Conservation (phyloP, 1,140 invertebrate genomes). For the Carposina sasakii region DNA sequence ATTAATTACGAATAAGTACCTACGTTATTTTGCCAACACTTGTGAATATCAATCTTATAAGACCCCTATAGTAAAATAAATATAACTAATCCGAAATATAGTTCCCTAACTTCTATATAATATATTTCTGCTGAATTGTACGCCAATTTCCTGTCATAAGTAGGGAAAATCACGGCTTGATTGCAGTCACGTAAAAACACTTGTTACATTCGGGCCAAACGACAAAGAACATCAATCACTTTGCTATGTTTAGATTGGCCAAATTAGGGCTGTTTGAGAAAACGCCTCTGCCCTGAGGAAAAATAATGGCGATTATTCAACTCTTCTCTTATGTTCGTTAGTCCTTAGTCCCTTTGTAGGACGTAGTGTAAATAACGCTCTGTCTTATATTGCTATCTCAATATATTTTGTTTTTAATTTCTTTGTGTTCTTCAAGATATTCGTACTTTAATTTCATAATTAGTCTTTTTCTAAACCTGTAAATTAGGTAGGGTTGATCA, state of each 20-base stretch:
- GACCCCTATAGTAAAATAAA: too few species aligned
- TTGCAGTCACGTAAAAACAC: conserved; percentile 43
- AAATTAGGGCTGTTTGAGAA: conserved; percentile 35
- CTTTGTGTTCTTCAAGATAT: too few species aligned
- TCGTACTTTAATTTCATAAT: too few species aligned
- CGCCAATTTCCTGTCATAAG: conserved; percentile 26
- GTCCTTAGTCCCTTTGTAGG: neutral
- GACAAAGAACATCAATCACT: conserved; percentile 35
- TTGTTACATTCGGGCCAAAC: conserved; percentile 32
- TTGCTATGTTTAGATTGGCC: conserved; percentile 42
- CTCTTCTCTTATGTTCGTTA: conserved; percentile 26
- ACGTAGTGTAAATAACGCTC: neutral
- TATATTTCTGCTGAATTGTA: neutral
- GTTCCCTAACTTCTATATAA: too few species aligned
- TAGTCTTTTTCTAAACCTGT: too few species aligned
- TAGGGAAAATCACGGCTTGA: conserved; percentile 20
- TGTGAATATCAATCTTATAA: too few species aligned
- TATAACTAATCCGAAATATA: too few species aligned
- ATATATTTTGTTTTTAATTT: too few species aligned
- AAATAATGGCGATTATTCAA: conserved; percentile 35
- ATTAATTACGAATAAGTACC: too few species aligned
- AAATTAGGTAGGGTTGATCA: too few species aligned
- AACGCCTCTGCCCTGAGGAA: conserved; percentile 23
- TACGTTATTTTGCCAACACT: too few species aligned
- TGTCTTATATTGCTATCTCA: too few species aligned